Base-by-base conservation (phyloP, 1,140 invertebrate species). In the Formica selysi region DNA sequence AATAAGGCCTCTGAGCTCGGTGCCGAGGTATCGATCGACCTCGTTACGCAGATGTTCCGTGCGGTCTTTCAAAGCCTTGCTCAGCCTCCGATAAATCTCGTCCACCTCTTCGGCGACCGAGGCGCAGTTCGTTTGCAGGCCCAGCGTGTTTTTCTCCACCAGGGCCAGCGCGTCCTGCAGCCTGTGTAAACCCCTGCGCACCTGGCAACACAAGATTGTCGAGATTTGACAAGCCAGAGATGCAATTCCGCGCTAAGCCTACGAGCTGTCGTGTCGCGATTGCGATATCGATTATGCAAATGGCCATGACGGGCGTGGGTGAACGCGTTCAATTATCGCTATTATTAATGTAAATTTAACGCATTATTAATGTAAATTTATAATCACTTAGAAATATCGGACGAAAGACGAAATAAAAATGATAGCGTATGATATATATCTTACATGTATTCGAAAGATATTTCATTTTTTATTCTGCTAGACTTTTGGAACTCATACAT, bases 101-200 rank as follows among this genome's bases (percentile, higher is more conserved):
- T 99, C 98, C 38, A 99, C 97, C 95, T 99, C 98, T 90, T 98
- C 98, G n/a, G 97, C 96, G 19, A 99, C 98, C 65, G 97, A 97
- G 54, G 96, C 96, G 92, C 97, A 98, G 94, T 98, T 99, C 32
- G 97, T 97, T 95, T 98, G 98, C 67, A 99, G 95, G 86, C 97
- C 97, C 36, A 97, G 93, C 7, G 97, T 97, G 93, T 98, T 98
- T 92, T 98, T 98, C 94, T 98, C 98, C 8, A 98, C 97, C 86
- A 98, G 94, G 51, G 97, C 95, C 89, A 98, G 95, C 85, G 97
- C 98, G 94, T 98, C 98, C 95, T 98, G 97, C 85, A 99, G 95
- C 87, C 98, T 96, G 94, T 98, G 98, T 57, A 98, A 94, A 65
- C 98, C 98, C 92, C 98, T 96, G 71, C 98, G 96, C 65, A 98